These are phyloP conservation scores for Drosophila baimaii DNA, from an alignment of 1,140 invertebrate species.

Conservation along the genomic window DNA sequence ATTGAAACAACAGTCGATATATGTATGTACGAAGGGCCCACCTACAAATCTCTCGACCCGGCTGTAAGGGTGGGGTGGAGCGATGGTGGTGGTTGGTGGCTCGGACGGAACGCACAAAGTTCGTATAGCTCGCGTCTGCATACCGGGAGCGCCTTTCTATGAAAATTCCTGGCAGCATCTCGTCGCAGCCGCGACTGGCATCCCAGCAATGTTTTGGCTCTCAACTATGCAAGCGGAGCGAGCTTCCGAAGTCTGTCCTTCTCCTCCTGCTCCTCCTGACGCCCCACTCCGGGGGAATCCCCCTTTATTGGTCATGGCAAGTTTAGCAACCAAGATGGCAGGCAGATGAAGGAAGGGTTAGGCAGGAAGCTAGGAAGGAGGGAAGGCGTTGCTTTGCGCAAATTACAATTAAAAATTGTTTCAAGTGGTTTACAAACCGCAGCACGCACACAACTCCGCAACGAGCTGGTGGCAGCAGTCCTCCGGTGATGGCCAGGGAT, in stretches of 20 bases:
- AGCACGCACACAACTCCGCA: constrained; percentile 66
- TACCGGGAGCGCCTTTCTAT: constrained; percentile 78
- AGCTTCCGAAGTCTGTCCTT: constrained; percentile 44
- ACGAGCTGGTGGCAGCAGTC: constrained; percentile 14
- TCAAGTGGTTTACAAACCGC: constrained; percentile 81
- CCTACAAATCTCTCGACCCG: constrained; percentile 42
- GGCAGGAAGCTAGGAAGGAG: constrained; percentile 2
- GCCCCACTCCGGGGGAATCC: background rate
- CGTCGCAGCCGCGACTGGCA: constrained; percentile 77
- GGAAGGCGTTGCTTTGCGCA: constrained; percentile 74
- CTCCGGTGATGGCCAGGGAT: constrained; percentile 27
- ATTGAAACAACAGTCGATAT: constrained; percentile 64
- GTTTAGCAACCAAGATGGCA: constrained; percentile 27
- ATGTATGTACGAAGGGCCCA: constrained; percentile 39
- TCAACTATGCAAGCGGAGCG: constrained; percentile 70
- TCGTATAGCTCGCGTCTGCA: constrained; percentile 74
- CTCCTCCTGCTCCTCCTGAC: constrained; percentile 7
- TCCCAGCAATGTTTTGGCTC: constrained; percentile 68
- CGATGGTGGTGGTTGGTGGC: constrained; percentile 2
- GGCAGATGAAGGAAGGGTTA: constrained; percentile 1
- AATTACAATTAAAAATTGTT: constrained; percentile 83
- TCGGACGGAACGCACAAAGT: constrained; percentile 49
- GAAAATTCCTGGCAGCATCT: constrained; percentile 71
- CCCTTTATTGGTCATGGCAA: constrained; percentile 35
- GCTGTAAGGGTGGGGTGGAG: constrained; percentile 6